Evolutionary conservation across 2,113 vertebrate genomes (phyloP).

Genomic region (Acrocephalus arundinaceus): DNA sequence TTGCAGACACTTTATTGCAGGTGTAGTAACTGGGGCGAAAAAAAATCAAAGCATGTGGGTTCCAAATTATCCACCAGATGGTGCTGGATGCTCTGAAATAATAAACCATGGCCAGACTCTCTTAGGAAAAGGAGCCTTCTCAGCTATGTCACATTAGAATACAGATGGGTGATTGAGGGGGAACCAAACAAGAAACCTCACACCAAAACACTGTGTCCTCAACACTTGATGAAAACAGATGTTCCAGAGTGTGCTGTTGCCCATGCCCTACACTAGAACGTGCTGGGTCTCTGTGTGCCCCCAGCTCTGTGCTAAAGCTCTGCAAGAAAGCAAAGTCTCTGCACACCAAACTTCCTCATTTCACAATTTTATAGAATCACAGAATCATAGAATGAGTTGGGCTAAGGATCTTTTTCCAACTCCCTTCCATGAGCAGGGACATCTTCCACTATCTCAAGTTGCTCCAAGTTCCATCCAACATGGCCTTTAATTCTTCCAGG

Average conservation of each 20-base stretch:
- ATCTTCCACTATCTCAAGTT: background rate
- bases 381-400: fast-evolving
- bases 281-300: background rate
- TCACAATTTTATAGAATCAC: background rate
- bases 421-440: background rate
- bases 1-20: background rate
- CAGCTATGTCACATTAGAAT: background rate
- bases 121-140: background rate
- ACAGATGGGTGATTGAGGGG: background rate
- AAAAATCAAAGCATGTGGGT: fast-evolving
- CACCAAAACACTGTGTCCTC: background rate
- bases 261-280: background rate
- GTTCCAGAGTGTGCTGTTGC: background rate
- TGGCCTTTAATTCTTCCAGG: background rate
- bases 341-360: background rate
- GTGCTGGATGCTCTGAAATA: constrained; percentile 20
- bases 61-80: constrained; percentile 57
- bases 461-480: background rate
- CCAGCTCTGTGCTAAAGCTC: background rate
- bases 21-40: fast-evolving
- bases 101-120: fast-evolving
- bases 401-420: background rate
- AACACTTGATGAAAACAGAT: background rate
- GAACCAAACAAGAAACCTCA: background rate
- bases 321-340: background rate